phyloP scores from a whole-genome alignment of 2,113 vertebrate species.

The Oxygymnocypris stewartii region DNA sequence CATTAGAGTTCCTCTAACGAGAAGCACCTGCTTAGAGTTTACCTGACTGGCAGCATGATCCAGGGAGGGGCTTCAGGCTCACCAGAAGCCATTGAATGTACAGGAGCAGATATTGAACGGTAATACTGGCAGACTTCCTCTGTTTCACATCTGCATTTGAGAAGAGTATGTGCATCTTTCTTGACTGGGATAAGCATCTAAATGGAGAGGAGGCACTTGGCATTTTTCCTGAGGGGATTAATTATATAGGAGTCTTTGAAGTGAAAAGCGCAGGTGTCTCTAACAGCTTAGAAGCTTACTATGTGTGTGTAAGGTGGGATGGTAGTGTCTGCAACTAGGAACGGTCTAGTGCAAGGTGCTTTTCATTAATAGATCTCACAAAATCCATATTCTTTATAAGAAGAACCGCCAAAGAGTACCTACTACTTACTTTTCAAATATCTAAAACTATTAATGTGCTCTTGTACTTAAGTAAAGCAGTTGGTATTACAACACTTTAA shows the following conservation, averaged over 20 bases:
- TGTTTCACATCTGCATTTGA: constrained; percentile 17
- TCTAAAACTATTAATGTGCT: background rate
- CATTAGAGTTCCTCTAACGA: background rate
- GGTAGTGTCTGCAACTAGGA: background rate
- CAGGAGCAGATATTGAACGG: background rate
- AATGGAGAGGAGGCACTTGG: constrained; percentile 28
- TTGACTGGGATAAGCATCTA: constrained; percentile 22
- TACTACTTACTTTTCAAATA: background rate
- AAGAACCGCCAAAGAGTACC: background rate
- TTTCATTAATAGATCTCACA: background rate
- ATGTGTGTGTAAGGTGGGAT: background rate
- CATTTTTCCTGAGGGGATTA: constrained; percentile 34
- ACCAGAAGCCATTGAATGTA: constrained; percentile 11
- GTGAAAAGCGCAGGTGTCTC: constrained; percentile 38
- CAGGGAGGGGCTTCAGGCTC: background rate
- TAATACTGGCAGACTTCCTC: constrained; percentile 8
- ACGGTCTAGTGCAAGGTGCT: background rate
- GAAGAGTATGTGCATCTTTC: background rate
- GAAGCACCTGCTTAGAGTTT: constrained; percentile 20
- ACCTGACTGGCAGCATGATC: constrained; percentile 3
- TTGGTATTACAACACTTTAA: background rate
- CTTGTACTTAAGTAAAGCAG: background rate
- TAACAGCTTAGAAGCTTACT: background rate
- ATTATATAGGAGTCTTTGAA: constrained; percentile 29
- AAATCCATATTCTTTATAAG: background rate